Base-by-base conservation (phyloP, 2,888 invertebrate species). In the Acheta domesticus region DNA sequence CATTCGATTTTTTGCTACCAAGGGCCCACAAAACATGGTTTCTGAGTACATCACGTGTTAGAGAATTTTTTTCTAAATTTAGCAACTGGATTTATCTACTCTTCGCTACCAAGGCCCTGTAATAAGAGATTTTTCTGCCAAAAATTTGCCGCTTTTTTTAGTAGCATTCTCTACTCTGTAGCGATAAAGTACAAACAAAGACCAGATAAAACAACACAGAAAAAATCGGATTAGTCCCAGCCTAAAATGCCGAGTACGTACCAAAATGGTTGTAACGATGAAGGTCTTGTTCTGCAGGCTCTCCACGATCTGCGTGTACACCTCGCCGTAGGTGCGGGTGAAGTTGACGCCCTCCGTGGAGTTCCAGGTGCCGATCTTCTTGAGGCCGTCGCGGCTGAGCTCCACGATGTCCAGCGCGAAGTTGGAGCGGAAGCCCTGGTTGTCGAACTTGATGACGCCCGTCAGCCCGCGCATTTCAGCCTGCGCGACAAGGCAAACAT, bases 391-490 rank as follows among this genome's bases (percentile, higher is more conserved):
- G 83, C 95, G 92, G 79, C 93, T 93, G 82, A 98, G 89, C 87
- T 98, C 97, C 82, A 98, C 93, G 83, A 98, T 94, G 86, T 97
- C 97, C 83, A 98, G 89, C 82, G 93, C 92, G 86, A 98, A 97
- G 87, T 96, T 94, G 76, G 95, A 94, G 81, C 98, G 91, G 87
- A 96, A 95, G 79, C 98, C 98, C 88, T 96, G 94, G 87, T 95
- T 94, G 88, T 97, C 96, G 87, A 98, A 97, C 88, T 95, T 95
- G 84, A 98, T 96, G 80, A 93, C 92, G 82, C 97, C 97, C 1
- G 96, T 96, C 83, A 97, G 88, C n/a, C 97, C 97, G 84, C 93
- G 92, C 92, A 96, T 95, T 89, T 96, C 95, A 82, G 96, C 93
- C 96, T 96, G 87, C 83, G 83, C 82, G 79, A 77, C 36, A 36